Evolutionary conservation across 2,797 vertebrate species (phyloP).

Genomic region (Halcyon smyrnensis): DNA sequence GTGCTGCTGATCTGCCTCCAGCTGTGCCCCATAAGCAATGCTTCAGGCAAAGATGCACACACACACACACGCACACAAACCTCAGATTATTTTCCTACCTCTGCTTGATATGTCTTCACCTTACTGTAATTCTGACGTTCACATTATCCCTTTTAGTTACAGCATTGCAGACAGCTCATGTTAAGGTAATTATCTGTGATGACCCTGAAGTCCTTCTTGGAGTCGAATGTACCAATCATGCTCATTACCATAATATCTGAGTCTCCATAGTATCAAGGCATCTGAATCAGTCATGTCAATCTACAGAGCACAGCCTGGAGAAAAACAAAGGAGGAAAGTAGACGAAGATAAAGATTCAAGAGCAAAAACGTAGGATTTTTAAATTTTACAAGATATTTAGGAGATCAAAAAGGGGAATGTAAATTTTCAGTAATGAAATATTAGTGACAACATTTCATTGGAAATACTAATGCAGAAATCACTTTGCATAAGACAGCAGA

Average conservation of each 20-base stretch:
- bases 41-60: neutral
- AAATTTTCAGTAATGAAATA: neutral
- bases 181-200: slow-evolving; percentile 48
- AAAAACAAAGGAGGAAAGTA: neutral
- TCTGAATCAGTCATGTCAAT: neutral
- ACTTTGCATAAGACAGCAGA: neutral
- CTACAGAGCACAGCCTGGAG: neutral
- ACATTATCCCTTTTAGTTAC: slow-evolving; percentile 32
- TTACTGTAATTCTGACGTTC: slow-evolving; percentile 18
- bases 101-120: neutral
- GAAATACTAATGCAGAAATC: neutral
- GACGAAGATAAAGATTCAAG: neutral
- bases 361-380: neutral
- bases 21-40: neutral
- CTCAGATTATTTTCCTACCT: neutral
- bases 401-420: neutral
- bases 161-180: slow-evolving; percentile 5
- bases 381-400: neutral
- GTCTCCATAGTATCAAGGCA: neutral
- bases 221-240: slow-evolving; percentile 5
- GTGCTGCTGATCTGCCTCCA: neutral
- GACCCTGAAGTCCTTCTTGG: slow-evolving; percentile 38
- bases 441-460: neutral
- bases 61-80: neutral
- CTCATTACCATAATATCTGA: slow-evolving; percentile 26